Evolutionary conservation across 2,888 invertebrate genomes (phyloP), one percentile per base, ranked within the genome.

Genomic region (Drosophila vallismaia): DNA sequence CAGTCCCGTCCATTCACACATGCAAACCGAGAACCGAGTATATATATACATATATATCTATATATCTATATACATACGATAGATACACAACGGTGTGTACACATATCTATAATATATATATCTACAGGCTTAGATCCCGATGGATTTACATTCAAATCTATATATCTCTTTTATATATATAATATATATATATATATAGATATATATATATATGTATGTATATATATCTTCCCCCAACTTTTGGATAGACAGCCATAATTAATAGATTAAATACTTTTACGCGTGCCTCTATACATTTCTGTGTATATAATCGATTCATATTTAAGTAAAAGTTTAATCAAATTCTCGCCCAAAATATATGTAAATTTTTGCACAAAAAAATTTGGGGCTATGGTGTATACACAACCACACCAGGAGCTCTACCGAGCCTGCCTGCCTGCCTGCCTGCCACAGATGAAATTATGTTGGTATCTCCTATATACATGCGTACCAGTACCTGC

Each of bases 391-490:
- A 5, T 8, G 28, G 46, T 49, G 60, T 66, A 60, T 50, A 50
- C 54, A 62, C 26, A 51, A 42, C 36, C 29, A 33, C 31, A 64
- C 40, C 28, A 48, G 58, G 24, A 45, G 44, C 62, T 62, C 40
- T 52, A 46, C 58, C 64, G 33, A 58, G 14, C 60, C 55, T 56
- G 53, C 57, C 42, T 42, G 14, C 60, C 55, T 56, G 53, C 57
- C 42, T 42, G 40, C 60, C 55, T 62, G 53, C 19, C 19, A 19
- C 54, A 69, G 64, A 75, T 75, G 71, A 73, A 77, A 71, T 71
- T 66, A 70, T 71, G 71, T 70, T 71, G 62, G 70, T 63, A 71
- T 71, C 71, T 71, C 36, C 51, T 53, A 70, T 63, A 52, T 64
- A 64, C 54, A 59, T 71, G 51, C 58, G 56, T 71, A 58, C 55